Base-by-base conservation (phyloP, 2,888 invertebrate genomes). In the Zhengitettix transpicula region DNA sequence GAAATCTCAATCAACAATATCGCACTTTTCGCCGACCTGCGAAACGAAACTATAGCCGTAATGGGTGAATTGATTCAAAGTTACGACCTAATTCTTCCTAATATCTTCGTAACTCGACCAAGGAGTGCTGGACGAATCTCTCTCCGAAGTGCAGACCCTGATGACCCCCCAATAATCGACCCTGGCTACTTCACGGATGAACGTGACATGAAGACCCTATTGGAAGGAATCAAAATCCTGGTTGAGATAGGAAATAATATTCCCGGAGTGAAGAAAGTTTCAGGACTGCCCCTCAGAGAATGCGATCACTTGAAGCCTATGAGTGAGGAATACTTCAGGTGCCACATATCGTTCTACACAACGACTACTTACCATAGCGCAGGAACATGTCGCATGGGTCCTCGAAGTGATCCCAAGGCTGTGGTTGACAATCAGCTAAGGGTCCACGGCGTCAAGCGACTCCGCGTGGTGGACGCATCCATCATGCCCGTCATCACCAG, bases 111-210 rank as follows among this genome's bases (percentile, higher is more conserved):
- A 40, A 60, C 77, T 10, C 72, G 73, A 64, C 80, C 79, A 0
- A 75, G 77, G 69, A 80, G 80, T 1, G 74, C 73, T 54, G 83
- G 83, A 15, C 69, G 69, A 60, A 68, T 88, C 2, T 71, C 74
- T 60, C 69, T 87, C 14, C 69, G 70, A 52, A 78, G 79, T 0
- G 71, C 69, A 0, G 70, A 85, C 68, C 82, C 84, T 0, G 69
- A 72, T 40, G 79, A 81, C 10, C 72, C 77, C 58, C 85, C 85
- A 0, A 66, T 75, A 28, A 80, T 87, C 55, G 74, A 80, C 65
- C 74, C 83, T 1, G 83, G 84, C 66, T 86, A 85, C 69, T 76
- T 86, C 42, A 69, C 72, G 0, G 75, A 82, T n/a, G 68, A 72
- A 1, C 71, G 75, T 59, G 85, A 86, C 67, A 64, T 79, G 1